Percentiles rank a stretch among this genome's conserved stretches.
Conservation (phyloP, 2,797 vertebrate species). For the Argentina silus region DNA sequence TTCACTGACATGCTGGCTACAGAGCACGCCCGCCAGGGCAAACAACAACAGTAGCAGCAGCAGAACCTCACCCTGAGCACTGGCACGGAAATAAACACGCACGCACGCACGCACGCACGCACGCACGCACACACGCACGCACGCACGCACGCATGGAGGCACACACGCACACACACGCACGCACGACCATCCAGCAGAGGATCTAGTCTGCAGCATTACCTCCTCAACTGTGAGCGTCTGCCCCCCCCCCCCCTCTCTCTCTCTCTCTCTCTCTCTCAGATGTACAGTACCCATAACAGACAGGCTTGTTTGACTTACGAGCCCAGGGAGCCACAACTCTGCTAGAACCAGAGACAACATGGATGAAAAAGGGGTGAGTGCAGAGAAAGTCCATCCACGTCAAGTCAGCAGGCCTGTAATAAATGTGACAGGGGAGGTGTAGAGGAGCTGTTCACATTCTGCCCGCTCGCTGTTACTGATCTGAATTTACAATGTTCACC, state of each 20-base stretch:
- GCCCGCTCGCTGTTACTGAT: not conserved
- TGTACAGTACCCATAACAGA: not conserved
- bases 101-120: slow-evolving; percentile 25
- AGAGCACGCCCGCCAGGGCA: slow-evolving; percentile 27
- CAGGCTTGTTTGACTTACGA: not conserved
- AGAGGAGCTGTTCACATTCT: not conserved
- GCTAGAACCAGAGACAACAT: not conserved
- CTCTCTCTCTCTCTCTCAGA: not conserved
- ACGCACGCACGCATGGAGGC: slow-evolving; percentile 16
- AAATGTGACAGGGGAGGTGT: not conserved
- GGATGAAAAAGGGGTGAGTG: not conserved
- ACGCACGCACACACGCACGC: slow-evolving; percentile 14
- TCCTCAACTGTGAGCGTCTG: no score
- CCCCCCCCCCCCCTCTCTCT: no score
- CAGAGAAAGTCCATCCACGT: slow-evolving; percentile 2
- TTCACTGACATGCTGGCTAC: slow-evolving; percentile 23
- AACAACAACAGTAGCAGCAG: slow-evolving; percentile 36
- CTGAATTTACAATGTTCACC: not conserved
- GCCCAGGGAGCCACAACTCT: not conserved
- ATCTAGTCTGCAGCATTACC: not conserved
- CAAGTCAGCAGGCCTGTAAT: slow-evolving; percentile 9
- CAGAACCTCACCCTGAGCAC: slow-evolving; percentile 11
- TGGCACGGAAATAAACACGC: slow-evolving; percentile 31
- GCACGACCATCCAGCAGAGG: not conserved
- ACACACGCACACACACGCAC: not conserved